These are phyloP conservation scores for Drosophila arawakana DNA, from an alignment of 1,140 invertebrate genomes.

Conservation along the genomic window DNA sequence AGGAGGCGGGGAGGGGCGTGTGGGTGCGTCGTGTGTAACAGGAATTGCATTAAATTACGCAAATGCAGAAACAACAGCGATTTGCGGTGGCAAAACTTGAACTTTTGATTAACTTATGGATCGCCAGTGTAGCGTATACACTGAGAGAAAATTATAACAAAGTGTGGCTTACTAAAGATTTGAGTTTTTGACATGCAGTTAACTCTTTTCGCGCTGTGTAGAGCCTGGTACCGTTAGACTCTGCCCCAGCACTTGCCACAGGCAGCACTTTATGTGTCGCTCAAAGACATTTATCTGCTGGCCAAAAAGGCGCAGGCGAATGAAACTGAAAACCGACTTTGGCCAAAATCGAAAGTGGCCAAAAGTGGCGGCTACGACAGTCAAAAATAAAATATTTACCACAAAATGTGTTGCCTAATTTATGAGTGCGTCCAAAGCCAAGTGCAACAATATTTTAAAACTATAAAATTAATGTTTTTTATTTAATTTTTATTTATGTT, in stretches of 20 bases:
- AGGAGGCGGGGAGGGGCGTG: slow-evolving; percentile 51
- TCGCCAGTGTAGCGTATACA: background rate
- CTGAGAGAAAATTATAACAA: too few species aligned
- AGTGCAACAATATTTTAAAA: background rate
- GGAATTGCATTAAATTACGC: slow-evolving; percentile 82
- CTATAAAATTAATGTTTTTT: background rate
- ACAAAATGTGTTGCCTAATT: slow-evolving; percentile 35
- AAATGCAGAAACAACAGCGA: slow-evolving; percentile 58
- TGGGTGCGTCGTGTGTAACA: slow-evolving; percentile 75
- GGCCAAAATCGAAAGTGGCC: slow-evolving; percentile 68
- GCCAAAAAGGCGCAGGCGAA: slow-evolving; percentile 8
- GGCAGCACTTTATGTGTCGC: slow-evolving; percentile 36
- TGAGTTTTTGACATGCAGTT: too few species aligned
- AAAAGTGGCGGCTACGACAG: slow-evolving; percentile 55
- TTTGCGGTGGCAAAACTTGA: slow-evolving; percentile 51
- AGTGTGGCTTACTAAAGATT: too few species aligned
- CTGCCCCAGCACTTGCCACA: slow-evolving; percentile 4
- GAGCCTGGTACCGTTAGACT: slow-evolving; percentile 6
- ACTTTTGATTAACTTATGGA: slow-evolving; percentile 79
- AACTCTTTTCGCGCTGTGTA: background rate
- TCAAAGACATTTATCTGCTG: slow-evolving; percentile 63
- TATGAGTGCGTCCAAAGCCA: slow-evolving; percentile 28
- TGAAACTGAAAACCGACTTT: slow-evolving; percentile 53
- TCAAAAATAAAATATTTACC: slow-evolving; percentile 54
- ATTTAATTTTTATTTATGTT: background rate